Conservation (phyloP, 2,797 vertebrate species). For the Chelidonichthys spinosus region DNA sequence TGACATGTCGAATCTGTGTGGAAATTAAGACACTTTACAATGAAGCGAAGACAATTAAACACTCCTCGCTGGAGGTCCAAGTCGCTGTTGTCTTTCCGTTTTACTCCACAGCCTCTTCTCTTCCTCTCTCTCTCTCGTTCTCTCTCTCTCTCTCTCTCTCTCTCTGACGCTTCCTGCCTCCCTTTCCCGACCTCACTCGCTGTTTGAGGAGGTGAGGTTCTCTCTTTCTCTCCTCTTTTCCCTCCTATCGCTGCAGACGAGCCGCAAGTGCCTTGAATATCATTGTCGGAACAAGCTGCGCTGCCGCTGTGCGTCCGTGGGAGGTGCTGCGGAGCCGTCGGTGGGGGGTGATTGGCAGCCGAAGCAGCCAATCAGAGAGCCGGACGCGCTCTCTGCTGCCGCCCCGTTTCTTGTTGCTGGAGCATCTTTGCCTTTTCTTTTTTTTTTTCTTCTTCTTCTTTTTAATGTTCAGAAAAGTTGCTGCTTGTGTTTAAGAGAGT, state of each 20-base stretch:
- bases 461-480: slow-evolving; percentile 18
- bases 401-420: slow-evolving; percentile 65
- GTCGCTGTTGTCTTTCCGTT: slow-evolving; percentile 54
- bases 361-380: slow-evolving; percentile 57
- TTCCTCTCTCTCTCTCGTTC: slow-evolving; percentile 25
- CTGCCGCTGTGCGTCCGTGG: slow-evolving; percentile 79
- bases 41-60: slow-evolving; percentile 72
- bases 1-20: slow-evolving; percentile 88
- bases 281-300: slow-evolving; percentile 77
- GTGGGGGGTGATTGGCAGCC: slow-evolving; percentile 66
- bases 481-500: neutral
- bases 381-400: slow-evolving; percentile 2
- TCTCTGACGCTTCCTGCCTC: slow-evolving; percentile 21
- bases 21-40: slow-evolving; percentile 70
- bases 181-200: slow-evolving; percentile 69
- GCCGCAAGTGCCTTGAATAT: slow-evolving; percentile 80
- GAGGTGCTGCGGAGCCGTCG: slow-evolving; percentile 73
- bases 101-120: slow-evolving; percentile 73
- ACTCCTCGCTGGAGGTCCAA: slow-evolving; percentile 76
- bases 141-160: slow-evolving; percentile 15
- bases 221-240: slow-evolving; percentile 64
- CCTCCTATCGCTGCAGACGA: slow-evolving; percentile 78
- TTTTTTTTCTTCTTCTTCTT: neutral
- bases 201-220: slow-evolving; percentile 71
- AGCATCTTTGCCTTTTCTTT: slow-evolving; percentile 30